Evolutionary conservation across 1,140 invertebrate species (phyloP).

Genomic region (Sesamia nonagrioides): DNA sequence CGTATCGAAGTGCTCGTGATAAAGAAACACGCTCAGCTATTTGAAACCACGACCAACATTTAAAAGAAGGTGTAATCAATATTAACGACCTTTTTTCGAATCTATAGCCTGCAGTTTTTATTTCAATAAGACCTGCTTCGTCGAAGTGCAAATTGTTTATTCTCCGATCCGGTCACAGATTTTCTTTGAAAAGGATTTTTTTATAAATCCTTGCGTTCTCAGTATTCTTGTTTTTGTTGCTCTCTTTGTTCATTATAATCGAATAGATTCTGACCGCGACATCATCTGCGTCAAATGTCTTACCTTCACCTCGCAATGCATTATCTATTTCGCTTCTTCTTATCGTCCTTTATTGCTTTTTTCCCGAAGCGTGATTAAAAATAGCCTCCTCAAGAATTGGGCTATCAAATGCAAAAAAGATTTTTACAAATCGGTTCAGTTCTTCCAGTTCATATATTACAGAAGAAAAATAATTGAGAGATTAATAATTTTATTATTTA

Average conservation of each 20-base stretch:
- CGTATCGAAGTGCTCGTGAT: slow-evolving; percentile 22
- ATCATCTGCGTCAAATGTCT: too few relatives aligned
- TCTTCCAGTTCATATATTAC: too few relatives aligned
- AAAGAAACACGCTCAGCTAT: slow-evolving; percentile 19
- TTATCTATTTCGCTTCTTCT: too few relatives aligned
- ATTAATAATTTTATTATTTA: too few relatives aligned
- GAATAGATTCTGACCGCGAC: too few relatives aligned
- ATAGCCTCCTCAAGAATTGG: too few relatives aligned
- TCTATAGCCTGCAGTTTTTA: slow-evolving; percentile 22
- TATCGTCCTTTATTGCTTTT: too few relatives aligned
- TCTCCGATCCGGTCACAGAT: background rate
- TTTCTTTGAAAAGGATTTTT: background rate
- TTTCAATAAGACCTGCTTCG: background rate
- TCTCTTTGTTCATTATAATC: background rate
- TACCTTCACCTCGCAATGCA: too few relatives aligned
- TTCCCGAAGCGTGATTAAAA: too few relatives aligned
- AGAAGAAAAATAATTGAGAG: too few relatives aligned
- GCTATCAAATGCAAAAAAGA: too few relatives aligned
- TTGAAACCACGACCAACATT: slow-evolving; percentile 34
- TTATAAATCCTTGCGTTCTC: background rate
- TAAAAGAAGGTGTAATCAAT: slow-evolving; percentile 29
- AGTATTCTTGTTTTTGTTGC: background rate
- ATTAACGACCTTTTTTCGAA: slow-evolving; percentile 27
- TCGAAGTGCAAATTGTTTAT: slow-evolving; percentile 1
- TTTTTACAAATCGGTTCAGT: too few relatives aligned